Evolutionary conservation across 2,888 invertebrate species (phyloP), one percentile per base, ranked within the genome.

Genomic region (Epinotia brunnichana): DNA sequence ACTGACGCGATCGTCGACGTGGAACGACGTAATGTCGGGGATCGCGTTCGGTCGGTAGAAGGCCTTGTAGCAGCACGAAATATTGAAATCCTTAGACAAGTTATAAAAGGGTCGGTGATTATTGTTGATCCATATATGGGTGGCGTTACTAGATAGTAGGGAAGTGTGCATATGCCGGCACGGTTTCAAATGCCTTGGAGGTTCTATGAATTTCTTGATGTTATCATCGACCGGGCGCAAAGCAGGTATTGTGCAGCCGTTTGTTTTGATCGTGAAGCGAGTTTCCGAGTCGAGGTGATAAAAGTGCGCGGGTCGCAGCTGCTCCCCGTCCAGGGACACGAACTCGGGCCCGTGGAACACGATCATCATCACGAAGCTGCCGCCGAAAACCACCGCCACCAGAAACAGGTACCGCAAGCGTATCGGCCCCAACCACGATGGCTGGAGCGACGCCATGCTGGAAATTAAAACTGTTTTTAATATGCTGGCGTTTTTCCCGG

Each of bases 211-310:
- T 75, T 90, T 89, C 76, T 87, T 90, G 41, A 95, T 90, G 53
- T 89, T 86, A 5, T 91, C 85, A 81, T 96, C 95, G 77, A 94
- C 94, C 0, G 96, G 94, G 76, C 94, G 91, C 78, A 96, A 86
- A 1, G 94, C 94, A 0, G 96, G 95, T 77, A 96, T 96, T 11
- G 94, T 94, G 82, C 96, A 96, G 24, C 96, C 96, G 73, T 92
- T 88, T 10, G 95, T 96, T 80, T 94, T 93, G 66, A 96, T 94
- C 2, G 95, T 89, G 78, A 91, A 95, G 76, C 82, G 82, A 69
- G 84, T 80, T 60, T 86, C 87, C n/a, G 82, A 76, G 44, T 78
- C 69, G 15, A 80, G 73, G 41, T 83, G 80, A 69, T 83, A 81
- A 62, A 76, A 80, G 39, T 82, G 81, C 9, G 77, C 74, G 76